Evolutionary conservation across 2,113 vertebrate species (phyloP).

Genomic region (Eubucco bourcierii): DNA sequence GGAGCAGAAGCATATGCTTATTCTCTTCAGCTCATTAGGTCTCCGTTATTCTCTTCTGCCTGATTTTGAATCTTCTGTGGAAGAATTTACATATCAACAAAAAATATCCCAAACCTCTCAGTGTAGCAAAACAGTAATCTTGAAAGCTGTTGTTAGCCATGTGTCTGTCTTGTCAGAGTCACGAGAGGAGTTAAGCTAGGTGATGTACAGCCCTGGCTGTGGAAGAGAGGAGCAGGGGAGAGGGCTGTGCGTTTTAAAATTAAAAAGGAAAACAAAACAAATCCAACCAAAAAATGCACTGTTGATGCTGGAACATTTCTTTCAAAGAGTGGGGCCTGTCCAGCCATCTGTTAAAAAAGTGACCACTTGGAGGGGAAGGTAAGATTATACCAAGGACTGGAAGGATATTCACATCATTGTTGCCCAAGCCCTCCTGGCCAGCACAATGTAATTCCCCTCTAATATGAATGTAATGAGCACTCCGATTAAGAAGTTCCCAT

Average conservation of each 20-base stretch:
- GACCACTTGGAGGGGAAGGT: neutral
- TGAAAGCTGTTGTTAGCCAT: neutral
- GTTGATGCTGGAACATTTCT: neutral
- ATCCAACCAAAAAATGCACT: accelerated
- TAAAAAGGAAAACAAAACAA: neutral
- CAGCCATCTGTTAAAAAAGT: neutral
- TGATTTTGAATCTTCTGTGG: neutral
- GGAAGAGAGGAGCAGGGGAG: neutral
- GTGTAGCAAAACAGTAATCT: neutral
- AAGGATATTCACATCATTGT: neutral
- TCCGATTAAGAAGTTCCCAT: neutral
- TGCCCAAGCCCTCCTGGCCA: neutral
- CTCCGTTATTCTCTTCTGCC: neutral
- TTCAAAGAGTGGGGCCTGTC: neutral
- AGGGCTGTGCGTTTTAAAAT: neutral
- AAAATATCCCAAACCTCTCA: neutral
- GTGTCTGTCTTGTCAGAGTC: neutral
- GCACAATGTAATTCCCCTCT: neutral
- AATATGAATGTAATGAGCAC: accelerated
- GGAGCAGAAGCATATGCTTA: neutral
- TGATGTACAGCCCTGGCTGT: neutral
- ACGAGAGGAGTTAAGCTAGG: neutral
- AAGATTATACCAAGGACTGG: neutral
- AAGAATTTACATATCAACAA: neutral
- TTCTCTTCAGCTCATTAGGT: neutral